Evolutionary conservation across 1,140 invertebrate species (phyloP).

Genomic region (Drosophila baimaii): DNA sequence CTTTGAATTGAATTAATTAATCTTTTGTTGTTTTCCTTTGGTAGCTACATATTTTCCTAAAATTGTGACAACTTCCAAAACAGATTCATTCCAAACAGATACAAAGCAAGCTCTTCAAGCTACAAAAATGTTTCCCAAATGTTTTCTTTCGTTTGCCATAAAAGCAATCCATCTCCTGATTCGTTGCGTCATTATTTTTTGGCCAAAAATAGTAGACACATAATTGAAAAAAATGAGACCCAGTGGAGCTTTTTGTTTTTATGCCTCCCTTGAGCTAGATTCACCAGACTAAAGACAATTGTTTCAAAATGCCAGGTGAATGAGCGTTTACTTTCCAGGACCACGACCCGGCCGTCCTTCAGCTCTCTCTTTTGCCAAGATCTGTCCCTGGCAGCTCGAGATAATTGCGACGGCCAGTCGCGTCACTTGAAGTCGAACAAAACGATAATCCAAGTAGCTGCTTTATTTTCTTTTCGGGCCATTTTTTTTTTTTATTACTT

Average conservation of each 20-base stretch:
- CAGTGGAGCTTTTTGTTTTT: slow-evolving; percentile 36
- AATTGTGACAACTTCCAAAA: too few species aligned
- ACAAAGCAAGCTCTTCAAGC: not conserved
- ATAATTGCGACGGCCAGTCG: slow-evolving; percentile 58
- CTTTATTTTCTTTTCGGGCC: slow-evolving; percentile 17
- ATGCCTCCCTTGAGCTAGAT: slow-evolving; percentile 61
- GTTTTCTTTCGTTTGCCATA: slow-evolving; percentile 9
- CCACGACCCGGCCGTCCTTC: slow-evolving; percentile 24
- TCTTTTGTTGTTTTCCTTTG: not conserved
- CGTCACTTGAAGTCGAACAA: slow-evolving; percentile 44
- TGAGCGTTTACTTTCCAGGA: too few species aligned
- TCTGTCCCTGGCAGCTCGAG: slow-evolving; percentile 65
- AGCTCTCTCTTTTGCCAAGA: slow-evolving; percentile 12
- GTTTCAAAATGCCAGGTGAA: slow-evolving; percentile 52
- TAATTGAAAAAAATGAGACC: slow-evolving; percentile 47
- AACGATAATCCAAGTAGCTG: slow-evolving; percentile 30
- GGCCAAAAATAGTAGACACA: slow-evolving; percentile 16
- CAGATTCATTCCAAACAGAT: not conserved
- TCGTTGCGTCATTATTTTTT: slow-evolving; percentile 1
- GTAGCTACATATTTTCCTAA: too few species aligned
- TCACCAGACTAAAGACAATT: slow-evolving; percentile 57
- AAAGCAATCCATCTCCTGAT: not conserved
- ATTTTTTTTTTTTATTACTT: slow-evolving; percentile 30
- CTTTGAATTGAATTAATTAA: not conserved
- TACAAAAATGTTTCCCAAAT: not conserved